A percentile compares a stretch with the other conserved stretches of the same genome.
These are phyloP conservation scores for Sclerurus mexicanus DNA, from an alignment of 2,113 vertebrate genomes.

Conservation along the genomic window DNA sequence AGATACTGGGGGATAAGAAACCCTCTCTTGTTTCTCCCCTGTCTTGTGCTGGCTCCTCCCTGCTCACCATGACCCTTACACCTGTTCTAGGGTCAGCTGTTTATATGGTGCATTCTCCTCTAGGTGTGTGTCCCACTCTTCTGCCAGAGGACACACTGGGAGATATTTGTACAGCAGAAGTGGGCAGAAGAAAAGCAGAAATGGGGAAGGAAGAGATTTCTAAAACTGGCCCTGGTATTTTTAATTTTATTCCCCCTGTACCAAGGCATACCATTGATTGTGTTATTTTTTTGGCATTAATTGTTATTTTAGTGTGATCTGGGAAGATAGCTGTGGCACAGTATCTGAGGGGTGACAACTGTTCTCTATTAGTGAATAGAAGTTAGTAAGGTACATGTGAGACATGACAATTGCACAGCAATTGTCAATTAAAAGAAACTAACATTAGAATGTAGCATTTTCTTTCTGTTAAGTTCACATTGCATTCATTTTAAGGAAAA, in stretches of 20 bases:
- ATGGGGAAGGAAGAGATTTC: background rate
- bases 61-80: background rate
- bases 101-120: background rate
- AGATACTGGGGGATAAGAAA: background rate
- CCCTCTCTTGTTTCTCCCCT: background rate
- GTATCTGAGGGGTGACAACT: background rate
- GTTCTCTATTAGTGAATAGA: background rate
- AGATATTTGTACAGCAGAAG: background rate
- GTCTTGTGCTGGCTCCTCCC: background rate
- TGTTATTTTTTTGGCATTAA: background rate
- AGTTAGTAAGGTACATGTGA: background rate
- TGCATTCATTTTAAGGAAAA: background rate
- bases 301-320: background rate
- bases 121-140: rapidly evolving
- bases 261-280: background rate
- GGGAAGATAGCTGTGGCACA: background rate
- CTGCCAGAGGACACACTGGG: background rate
- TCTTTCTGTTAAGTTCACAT: background rate
- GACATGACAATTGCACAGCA: background rate
- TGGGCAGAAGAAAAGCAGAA: background rate
- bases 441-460: background rate
- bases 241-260: too few species aligned
- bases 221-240: background rate
- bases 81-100: background rate
- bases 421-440: background rate